Evolutionary conservation across 2,113 vertebrate species (phyloP).

Genomic region (Anser brachyrhynchus): DNA sequence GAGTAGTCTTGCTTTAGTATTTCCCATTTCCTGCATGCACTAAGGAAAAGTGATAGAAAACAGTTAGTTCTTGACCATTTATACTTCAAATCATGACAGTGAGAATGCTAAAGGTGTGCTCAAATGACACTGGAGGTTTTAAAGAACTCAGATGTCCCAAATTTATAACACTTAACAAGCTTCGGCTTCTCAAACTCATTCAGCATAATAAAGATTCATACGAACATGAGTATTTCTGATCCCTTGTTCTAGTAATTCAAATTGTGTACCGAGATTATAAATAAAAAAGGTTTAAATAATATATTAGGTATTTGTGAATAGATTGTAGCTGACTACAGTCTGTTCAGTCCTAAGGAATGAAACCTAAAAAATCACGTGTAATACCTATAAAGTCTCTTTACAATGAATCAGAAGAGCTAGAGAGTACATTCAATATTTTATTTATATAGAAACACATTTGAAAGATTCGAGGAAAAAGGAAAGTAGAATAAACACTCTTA

Average conservation of each 20-base stretch:
- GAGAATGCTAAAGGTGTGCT: not conserved
- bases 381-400: too few species aligned
- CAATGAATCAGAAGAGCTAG: not conserved
- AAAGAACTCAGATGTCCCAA: not conserved
- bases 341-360: not conserved
- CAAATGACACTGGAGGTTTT: not conserved
- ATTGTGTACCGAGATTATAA: not conserved
- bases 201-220: not conserved
- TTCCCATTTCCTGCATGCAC: constrained; percentile 99
- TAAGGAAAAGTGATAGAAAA: constrained; percentile 58
- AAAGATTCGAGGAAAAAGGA: not conserved
- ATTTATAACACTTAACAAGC: too few species aligned
- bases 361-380: not conserved
- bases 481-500: not conserved
- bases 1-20: constrained; percentile 88
- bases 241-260: not conserved
- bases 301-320: not conserved
- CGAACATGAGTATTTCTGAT: not conserved
- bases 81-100: not conserved
- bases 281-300: not conserved
- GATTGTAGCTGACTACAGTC: not conserved
- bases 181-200: not conserved
- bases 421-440: not conserved
- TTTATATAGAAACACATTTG: not conserved
- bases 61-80: not conserved